These are phyloP conservation scores for Anolis sagrei DNA, from an alignment of 2,113 vertebrate species.

Conservation along the genomic window DNA sequence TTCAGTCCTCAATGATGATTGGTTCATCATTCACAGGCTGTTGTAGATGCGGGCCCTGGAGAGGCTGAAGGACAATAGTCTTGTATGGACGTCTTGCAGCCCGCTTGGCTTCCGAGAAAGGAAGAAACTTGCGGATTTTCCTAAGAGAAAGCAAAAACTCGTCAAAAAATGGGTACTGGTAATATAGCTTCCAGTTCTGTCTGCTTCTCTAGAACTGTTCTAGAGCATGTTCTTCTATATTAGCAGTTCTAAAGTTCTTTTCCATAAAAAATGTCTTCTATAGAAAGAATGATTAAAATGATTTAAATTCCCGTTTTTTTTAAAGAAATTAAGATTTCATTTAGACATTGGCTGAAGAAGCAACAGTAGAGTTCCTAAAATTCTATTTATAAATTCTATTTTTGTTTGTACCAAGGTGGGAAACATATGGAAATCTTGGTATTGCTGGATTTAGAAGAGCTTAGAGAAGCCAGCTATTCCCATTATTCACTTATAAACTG, in stretches of 20 bases:
- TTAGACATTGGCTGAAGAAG: neutral
- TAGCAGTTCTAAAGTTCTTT: neutral
- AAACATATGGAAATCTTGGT: too few relatives aligned
- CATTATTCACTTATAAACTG: neutral
- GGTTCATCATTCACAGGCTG: conserved; percentile 83
- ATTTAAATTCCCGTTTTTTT: neutral
- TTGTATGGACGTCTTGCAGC: conserved; percentile 81
- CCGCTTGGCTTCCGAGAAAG: conserved; percentile 83
- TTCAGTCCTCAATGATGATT: conserved; percentile 83
- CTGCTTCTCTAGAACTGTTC: rapidly evolving
- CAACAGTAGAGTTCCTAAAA: neutral
- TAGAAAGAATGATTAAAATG: neutral
- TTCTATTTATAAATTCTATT: neutral
- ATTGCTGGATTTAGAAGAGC: too few relatives aligned
- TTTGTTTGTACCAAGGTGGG: too few relatives aligned
- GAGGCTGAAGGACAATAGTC: conserved; percentile 79
- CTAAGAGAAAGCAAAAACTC: conserved; percentile 42
- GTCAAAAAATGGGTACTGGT: rapidly evolving
- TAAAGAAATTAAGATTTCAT: neutral
- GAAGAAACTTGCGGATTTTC: conserved; percentile 84
- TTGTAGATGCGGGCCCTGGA: conserved; percentile 75
- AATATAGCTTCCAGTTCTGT: neutral
- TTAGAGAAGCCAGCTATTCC: too few relatives aligned
- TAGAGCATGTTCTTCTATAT: neutral
- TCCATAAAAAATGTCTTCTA: neutral